Percentiles rank a stretch among this genome's conserved stretches.
phyloP scores from a whole-genome alignment of 2,113 vertebrate species.

The Gasterosteus aculeatus region DNA sequence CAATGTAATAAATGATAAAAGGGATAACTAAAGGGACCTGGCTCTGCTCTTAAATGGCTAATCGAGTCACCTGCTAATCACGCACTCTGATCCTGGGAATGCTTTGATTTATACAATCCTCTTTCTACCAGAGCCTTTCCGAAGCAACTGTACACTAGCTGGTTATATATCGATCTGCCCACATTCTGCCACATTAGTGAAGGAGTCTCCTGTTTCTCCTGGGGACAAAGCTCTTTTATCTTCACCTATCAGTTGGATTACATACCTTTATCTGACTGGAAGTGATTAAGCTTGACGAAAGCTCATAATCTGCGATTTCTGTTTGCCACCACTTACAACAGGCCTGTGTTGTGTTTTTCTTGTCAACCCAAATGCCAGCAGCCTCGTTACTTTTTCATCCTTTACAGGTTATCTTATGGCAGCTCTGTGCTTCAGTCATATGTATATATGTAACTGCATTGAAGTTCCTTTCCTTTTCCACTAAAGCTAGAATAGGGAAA shows the following conservation, averaged over 20 bases:
- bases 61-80: constrained; percentile 26
- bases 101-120: constrained; percentile 25
- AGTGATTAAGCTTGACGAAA: constrained; percentile 61
- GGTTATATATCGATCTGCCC: constrained; percentile 3
- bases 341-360: constrained; percentile 35
- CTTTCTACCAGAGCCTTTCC: neutral
- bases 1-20: constrained; percentile 45
- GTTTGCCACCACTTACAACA: constrained; percentile 48
- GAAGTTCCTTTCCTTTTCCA: neutral
- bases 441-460: neutral
- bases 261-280: constrained; percentile 55
- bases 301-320: constrained; percentile 49
- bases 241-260: constrained; percentile 58
- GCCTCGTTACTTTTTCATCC: neutral
- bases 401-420: neutral
- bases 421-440: neutral
- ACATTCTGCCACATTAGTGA: neutral
- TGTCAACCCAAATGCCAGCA: constrained; percentile 26
- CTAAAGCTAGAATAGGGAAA: constrained; percentile 1
- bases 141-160: neutral
- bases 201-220: neutral
- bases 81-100: constrained; percentile 43
- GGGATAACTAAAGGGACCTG: constrained; percentile 16
- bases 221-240: constrained; percentile 24
- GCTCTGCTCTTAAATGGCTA: constrained; percentile 22